Evolutionary conservation across 1,140 invertebrate genomes (phyloP).

Genomic region (Sarcophaga bullata): DNA sequence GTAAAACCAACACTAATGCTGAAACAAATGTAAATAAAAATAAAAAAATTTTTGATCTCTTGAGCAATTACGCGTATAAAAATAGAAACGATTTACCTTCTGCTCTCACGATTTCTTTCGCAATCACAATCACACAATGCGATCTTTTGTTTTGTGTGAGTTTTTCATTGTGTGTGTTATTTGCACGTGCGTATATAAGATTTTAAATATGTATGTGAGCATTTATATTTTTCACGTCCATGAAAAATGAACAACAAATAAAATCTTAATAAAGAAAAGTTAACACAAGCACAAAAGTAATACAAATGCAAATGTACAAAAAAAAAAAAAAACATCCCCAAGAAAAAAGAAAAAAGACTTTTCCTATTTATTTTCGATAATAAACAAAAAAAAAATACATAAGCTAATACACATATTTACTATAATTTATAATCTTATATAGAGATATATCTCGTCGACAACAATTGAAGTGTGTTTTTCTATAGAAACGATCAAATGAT

Average conservation of each 20-base stretch:
- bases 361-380: no score
- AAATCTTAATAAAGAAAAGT: background rate
- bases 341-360: no score
- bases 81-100: constrained; percentile 12
- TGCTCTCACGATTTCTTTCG: background rate
- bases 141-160: no score
- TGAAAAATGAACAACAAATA: background rate
- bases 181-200: background rate
- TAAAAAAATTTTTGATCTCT: background rate
- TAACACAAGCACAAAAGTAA: background rate
- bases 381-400: no score
- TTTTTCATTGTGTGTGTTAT: background rate
- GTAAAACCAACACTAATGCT: background rate
- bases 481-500: constrained; percentile 11
- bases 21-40: background rate
- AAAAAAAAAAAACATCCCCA: background rate
- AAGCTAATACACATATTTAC: no score
- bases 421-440: no score
- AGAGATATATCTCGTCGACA: no score
- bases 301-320: background rate
- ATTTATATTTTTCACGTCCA: background rate
- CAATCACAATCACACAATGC: background rate
- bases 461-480: background rate
- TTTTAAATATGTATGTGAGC: background rate
- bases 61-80: constrained; percentile 18